Evolutionary conservation across 2,113 vertebrate species (phyloP).

Genomic region (Phrynocephalus versicolor): DNA sequence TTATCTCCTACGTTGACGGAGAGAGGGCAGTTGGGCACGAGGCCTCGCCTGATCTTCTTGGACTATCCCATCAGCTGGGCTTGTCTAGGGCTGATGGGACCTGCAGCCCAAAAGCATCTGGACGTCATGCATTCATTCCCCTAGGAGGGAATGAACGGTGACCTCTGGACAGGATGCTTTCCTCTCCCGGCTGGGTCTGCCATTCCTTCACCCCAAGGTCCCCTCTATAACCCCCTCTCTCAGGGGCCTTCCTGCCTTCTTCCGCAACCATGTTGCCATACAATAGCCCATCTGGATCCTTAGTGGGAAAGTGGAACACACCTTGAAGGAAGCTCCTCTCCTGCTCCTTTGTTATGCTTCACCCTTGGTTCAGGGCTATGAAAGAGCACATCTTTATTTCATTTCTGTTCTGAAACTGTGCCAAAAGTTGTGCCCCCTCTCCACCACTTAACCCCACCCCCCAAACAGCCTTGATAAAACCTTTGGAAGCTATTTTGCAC

Average conservation of each 20-base stretch:
- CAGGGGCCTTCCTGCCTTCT: too few relatives aligned
- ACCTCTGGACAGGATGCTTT: rapidly evolving
- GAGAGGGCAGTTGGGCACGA: too few relatives aligned
- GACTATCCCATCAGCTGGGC: too few relatives aligned
- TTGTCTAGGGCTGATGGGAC: not conserved
- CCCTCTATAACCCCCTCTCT: too few relatives aligned
- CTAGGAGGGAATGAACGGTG: not conserved
- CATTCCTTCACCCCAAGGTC: not conserved
- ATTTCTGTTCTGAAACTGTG: not conserved
- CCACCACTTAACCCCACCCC: too few relatives aligned
- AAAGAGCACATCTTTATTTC: too few relatives aligned
- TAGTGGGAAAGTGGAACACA: not conserved
- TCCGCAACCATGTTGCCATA: too few relatives aligned
- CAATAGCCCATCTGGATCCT: not conserved
- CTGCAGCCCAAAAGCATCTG: not conserved
- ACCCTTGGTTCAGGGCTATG: not conserved
- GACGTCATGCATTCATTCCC: not conserved
- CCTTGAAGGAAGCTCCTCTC: conserved; percentile 10
- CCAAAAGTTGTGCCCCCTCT: too few relatives aligned
- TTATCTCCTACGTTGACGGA: too few relatives aligned
- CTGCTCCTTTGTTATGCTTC: conserved; percentile 9
- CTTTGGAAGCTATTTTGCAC: not conserved
- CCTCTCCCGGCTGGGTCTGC: not conserved
- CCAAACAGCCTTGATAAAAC: too few relatives aligned
- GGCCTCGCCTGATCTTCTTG: too few relatives aligned